These are phyloP conservation scores for Apamea monoglypha DNA, from an alignment of 2,888 invertebrate species.

Conservation along the genomic window DNA sequence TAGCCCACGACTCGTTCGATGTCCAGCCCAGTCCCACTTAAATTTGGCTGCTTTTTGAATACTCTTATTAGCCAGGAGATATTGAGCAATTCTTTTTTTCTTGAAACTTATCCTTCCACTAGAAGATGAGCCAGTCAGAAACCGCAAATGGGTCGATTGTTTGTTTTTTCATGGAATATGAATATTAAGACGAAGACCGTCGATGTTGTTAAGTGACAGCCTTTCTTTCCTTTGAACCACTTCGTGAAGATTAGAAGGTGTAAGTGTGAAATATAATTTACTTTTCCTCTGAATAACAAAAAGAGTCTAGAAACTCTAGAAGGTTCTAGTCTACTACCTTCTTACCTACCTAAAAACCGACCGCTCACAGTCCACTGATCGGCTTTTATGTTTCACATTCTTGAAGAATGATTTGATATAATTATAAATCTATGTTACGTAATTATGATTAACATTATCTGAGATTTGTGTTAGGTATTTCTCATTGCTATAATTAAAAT, in stretches of 20 bases:
- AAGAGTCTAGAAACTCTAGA: not conserved
- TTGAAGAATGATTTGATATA: slow-evolving; percentile 9
- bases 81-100: not conserved
- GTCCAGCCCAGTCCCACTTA: not conserved
- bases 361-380: not conserved
- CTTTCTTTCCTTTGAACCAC: not conserved
- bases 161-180: not conserved
- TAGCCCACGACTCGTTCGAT: not conserved
- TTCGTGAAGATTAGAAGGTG: not conserved
- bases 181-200: not conserved
- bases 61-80: not conserved
- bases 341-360: not conserved
- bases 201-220: not conserved
- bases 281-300: not conserved
- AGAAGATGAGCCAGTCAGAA: not conserved
- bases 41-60: not conserved
- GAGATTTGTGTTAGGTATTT: not conserved
- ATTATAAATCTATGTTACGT: slow-evolving; percentile 5
- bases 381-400: slow-evolving; percentile 21
- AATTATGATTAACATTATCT: slow-evolving; percentile 30
- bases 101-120: not conserved
- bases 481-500: not conserved
- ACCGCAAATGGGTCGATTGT: not conserved
- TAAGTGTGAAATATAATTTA: not conserved
- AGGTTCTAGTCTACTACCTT: not conserved